These are phyloP conservation scores for Tetragnatha versicolor DNA, from an alignment of 1,140 invertebrate genomes.

Conservation along the genomic window DNA sequence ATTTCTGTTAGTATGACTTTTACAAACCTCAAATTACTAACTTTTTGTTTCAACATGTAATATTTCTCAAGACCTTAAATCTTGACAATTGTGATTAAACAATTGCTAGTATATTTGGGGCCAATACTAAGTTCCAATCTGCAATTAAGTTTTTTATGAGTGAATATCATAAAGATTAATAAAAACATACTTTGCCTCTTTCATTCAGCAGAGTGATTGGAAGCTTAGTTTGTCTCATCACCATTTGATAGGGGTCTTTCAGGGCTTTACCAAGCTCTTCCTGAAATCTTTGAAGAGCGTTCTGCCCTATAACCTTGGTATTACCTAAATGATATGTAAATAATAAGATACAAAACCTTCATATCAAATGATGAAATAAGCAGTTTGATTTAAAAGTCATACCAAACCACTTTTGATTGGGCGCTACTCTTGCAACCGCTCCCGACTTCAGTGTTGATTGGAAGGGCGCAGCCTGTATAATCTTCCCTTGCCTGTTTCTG, in stretches of 20 bases:
- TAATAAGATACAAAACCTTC: background rate
- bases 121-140: too few species aligned
- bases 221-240: constrained; percentile 95
- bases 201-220: constrained; percentile 95
- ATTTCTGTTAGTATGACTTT: too few species aligned
- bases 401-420: constrained; percentile 98
- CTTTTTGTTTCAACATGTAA: too few species aligned
- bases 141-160: too few species aligned
- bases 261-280: constrained; percentile 91
- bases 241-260: constrained; percentile 95
- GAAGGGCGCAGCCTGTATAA: constrained; percentile 92
- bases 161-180: too few species aligned
- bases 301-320: constrained; percentile 82
- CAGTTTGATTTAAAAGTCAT: constrained; percentile 65
- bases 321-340: constrained; percentile 65
- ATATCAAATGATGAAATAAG: background rate
- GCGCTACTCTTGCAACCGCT: constrained; percentile 91
- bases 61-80: too few species aligned
- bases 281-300: constrained; percentile 95
- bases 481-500: constrained; percentile 86
- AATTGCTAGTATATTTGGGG: too few species aligned
- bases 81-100: too few species aligned
- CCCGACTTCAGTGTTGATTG: constrained; percentile 89
- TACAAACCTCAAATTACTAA: too few species aligned
- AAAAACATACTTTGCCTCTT: constrained; percentile 78